Percentiles rank a stretch among this genome's conserved stretches.
phyloP scores from a whole-genome alignment of 37 sponge, comb jelly and placozoan species.

The Petrosia ficiformis region DNA sequence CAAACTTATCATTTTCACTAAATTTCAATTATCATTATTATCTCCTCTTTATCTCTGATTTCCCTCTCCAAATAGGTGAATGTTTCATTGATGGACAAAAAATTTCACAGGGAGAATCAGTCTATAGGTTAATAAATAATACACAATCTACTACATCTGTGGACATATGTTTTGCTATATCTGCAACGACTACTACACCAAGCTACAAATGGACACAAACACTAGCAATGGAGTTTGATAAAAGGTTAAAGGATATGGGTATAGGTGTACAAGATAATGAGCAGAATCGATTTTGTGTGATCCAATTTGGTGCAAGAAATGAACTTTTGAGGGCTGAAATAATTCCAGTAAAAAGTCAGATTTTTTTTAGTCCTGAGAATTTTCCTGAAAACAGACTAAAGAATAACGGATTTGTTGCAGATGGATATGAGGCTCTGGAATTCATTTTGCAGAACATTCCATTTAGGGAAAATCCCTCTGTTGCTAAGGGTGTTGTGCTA shows the following conservation, averaged over 20 bases:
- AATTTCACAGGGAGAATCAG: background rate
- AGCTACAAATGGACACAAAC: slow-evolving; percentile 41
- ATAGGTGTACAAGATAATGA: slow-evolving; percentile 1
- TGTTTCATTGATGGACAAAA: background rate
- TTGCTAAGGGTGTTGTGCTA: slow-evolving; percentile 14
- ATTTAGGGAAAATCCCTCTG: slow-evolving; percentile 13
- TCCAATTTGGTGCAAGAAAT: slow-evolving; percentile 38
- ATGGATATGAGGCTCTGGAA: slow-evolving; percentile 48
- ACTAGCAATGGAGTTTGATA: slow-evolving; percentile 18
- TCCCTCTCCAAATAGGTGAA: background rate
- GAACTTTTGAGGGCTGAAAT: no score
- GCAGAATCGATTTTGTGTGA: slow-evolving; percentile 41
- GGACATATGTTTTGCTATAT: slow-evolving; percentile 44
- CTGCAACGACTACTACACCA: background rate
- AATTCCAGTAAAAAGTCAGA: background rate
- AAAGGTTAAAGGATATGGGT: background rate
- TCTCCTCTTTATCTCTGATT: background rate
- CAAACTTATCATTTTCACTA: no score
- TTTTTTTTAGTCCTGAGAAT: slow-evolving; percentile 15
- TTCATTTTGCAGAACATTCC: slow-evolving; percentile 26
- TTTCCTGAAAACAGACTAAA: slow-evolving; percentile 21
- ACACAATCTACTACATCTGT: background rate
- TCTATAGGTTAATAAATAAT: background rate
- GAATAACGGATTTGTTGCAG: slow-evolving; percentile 10
- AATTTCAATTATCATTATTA: background rate